Evolutionary conservation across 2,888 invertebrate species (phyloP), one percentile per base, ranked within the genome.

Genomic region (Synanthedon andrenaeformis): DNA sequence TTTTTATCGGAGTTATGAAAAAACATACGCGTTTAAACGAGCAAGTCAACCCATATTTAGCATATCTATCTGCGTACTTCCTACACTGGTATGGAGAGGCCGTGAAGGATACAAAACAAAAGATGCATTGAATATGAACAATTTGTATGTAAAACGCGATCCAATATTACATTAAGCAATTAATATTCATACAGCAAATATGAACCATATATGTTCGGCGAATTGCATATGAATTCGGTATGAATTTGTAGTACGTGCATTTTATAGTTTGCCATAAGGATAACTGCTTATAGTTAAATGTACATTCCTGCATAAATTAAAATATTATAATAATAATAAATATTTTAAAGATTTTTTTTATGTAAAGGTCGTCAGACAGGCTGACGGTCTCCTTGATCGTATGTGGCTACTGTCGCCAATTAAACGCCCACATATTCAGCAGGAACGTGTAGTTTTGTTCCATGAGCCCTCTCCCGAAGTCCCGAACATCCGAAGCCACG

Each of bases 121-220:
- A 74, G 72, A 65, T 61, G 63, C 61, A 69, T 70, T 65, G 70
- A 67, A 62, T 59, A 12, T n/a, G 45, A 45, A 45, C 49, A 59
- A 66, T 71, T 63, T 63, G 70, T 69, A 67, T 66, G 69, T 65
- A 59, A 62, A 64, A 56, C 54, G 60, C 63, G 65, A 63, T 60
- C 59, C 13, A 51, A 65, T 63, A 64, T 65, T 63, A 59, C 19
- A 51, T 17, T 64, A 55, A 55, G 65, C 66, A 67, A 75, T 78
- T 74, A 77, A 77, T 79, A 82, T 82, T 81, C 79, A 77, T 65
- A 64, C 63, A 65, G 69, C 66, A 70, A 69, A 66, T 67, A 65
- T 65, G 60, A 67, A 75, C 74, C 72, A 75, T 76, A 66, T 70
- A 67, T 63, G 70, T 76, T 79, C 62, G 71, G 72, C 74, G 74